Evolutionary conservation across 2,797 vertebrate species (phyloP).

Genomic region (Nyctalus aviator): DNA sequence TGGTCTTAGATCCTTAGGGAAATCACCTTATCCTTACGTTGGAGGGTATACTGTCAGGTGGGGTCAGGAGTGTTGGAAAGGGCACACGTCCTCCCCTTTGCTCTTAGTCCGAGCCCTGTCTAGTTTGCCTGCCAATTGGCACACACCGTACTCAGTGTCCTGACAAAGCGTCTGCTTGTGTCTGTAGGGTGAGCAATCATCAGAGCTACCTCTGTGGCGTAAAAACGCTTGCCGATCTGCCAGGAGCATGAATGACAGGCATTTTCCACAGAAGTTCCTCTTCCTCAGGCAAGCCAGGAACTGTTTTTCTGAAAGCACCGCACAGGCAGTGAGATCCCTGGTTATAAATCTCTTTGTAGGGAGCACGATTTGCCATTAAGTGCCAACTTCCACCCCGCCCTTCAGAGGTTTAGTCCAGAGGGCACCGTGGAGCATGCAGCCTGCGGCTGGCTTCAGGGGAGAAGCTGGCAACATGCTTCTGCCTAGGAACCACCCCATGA

Average conservation of each 20-base stretch:
- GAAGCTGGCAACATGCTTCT: neutral
- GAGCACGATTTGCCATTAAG: neutral
- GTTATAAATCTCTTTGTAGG: neutral
- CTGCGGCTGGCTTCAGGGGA: neutral
- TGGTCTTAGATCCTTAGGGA: neutral
- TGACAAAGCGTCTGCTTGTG: neutral
- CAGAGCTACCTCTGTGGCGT: neutral
- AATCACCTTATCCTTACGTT: neutral
- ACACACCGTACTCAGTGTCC: neutral
- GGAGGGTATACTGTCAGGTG: fast-evolving
- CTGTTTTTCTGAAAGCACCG: constrained; percentile 41
- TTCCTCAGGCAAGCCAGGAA: constrained; percentile 39
- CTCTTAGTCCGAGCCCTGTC: neutral
- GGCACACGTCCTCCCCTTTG: neutral
- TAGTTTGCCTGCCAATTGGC: neutral
- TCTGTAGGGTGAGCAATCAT: neutral
- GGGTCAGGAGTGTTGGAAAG: neutral
- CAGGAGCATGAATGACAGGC: constrained; percentile 46
- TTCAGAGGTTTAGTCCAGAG: neutral
- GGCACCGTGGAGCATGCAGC: neutral
- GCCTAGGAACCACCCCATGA: neutral
- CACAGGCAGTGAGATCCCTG: neutral
- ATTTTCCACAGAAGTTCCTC: constrained; percentile 58
- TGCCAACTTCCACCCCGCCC: neutral
- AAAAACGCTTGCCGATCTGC: constrained; percentile 25